Conservation (phyloP, 1,140 invertebrate genomes). For the Druon quercuslanigerum region DNA sequence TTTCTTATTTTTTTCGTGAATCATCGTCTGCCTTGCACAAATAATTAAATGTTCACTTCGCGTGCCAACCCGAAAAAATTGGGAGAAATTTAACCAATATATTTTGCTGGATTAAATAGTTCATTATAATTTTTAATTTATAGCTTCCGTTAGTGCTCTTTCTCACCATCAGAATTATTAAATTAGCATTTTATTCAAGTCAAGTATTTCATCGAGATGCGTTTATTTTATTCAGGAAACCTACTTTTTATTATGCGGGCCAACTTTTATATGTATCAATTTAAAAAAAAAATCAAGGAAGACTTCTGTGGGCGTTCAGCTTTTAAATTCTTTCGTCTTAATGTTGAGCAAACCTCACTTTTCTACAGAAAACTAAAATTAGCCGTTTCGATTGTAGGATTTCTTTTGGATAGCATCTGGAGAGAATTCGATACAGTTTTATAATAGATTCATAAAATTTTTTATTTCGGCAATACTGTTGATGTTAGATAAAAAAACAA, state of each 20-base stretch:
- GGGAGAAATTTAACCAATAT: neutral
- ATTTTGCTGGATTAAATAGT: neutral
- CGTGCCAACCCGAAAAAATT: neutral
- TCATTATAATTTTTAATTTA: neutral
- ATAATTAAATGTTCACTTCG: neutral
- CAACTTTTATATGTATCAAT: neutral
- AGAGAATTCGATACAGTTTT: too few species aligned
- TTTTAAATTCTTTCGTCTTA: too few species aligned
- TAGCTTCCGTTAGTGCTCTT: too few species aligned
- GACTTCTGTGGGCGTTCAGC: too few species aligned
- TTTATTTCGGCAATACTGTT: too few species aligned
- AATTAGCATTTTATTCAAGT: too few species aligned
- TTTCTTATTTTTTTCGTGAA: neutral
- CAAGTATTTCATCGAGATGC: too few species aligned
- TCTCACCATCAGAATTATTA: too few species aligned
- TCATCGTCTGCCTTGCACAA: conserved; percentile 13
- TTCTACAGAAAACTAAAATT: neutral
- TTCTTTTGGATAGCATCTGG: neutral
- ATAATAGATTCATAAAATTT: too few species aligned
- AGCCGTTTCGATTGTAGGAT: neutral
- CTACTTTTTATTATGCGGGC: too few species aligned
- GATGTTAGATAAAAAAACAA: too few species aligned
- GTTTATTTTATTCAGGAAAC: too few species aligned
- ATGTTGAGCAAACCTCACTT: neutral
- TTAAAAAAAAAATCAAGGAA: neutral